phyloP scores from a whole-genome alignment of 2,888 invertebrate species.

The Homarus gammarus region DNA sequence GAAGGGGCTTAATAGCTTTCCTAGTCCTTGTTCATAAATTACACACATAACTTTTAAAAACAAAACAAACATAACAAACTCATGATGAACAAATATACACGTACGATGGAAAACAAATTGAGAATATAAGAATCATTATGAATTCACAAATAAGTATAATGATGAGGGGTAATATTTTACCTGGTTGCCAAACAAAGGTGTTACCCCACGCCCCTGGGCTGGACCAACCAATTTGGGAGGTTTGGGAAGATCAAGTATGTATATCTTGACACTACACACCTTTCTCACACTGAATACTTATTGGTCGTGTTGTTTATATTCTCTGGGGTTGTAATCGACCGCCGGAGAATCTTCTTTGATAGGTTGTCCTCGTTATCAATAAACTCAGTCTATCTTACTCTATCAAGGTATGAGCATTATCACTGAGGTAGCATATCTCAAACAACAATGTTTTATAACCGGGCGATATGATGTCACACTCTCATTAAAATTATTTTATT shows the following conservation, averaged over 20 bases:
- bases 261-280: no score
- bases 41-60: no score
- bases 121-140: not conserved
- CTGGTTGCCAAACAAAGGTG: slow-evolving; percentile 52
- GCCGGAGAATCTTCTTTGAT: no score
- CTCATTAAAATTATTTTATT: no score
- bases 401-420: no score
- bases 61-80: not conserved
- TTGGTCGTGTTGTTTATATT: no score
- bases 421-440: not conserved
- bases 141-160: not conserved
- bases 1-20: not conserved
- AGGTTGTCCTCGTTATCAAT: no score
- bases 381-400: no score
- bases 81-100: not conserved
- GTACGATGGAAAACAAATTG: not conserved
- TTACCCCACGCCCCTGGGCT: slow-evolving; percentile 45
- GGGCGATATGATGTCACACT: no score
- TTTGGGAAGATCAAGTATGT: not conserved
- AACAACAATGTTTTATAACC: not conserved
- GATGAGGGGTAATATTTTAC: slow-evolving; percentile 22
- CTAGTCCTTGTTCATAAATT: not conserved
- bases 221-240: slow-evolving; percentile 14
- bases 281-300: no score
- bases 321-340: no score